phyloP scores from a whole-genome alignment of 2,888 invertebrate species.

The Schizotus pectinicornis region DNA sequence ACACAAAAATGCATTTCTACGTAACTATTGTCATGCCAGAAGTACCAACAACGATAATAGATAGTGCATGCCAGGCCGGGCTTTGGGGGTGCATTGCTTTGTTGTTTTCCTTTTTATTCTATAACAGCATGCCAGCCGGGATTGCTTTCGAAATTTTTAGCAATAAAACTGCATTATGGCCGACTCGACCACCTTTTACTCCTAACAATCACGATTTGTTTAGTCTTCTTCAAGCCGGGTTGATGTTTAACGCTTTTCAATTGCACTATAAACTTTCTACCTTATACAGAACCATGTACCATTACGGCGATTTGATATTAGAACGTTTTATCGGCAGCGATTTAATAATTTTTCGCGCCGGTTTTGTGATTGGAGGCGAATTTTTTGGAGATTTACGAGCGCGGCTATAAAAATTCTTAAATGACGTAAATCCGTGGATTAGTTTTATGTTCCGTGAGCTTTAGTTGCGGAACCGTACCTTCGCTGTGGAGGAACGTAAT shows the following conservation, averaged over 20 bases:
- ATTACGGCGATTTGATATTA: background rate
- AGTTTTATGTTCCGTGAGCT: conserved; percentile 23
- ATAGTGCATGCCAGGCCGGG: background rate
- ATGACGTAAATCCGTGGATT: conserved; percentile 18
- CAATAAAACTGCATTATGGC: background rate
- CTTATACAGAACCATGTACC: background rate
- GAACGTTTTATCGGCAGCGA: background rate
- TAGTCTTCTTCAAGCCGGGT: conserved; percentile 23
- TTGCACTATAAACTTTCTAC: conserved; percentile 8
- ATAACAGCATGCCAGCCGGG: background rate
- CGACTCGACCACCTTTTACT: too few relatives aligned
- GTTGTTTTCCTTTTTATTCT: too few relatives aligned
- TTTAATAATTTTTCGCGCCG: background rate
- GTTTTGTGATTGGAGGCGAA: background rate
- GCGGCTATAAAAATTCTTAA: conserved; percentile 17
- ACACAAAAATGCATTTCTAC: conserved; percentile 6
- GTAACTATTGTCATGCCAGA: conserved; percentile 12
- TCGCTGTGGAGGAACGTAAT: conserved; percentile 18
- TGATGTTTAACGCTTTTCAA: conserved; percentile 5
- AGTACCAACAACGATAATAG: background rate
- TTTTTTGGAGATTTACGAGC: conserved; percentile 7
- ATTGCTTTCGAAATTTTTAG: conserved; percentile 13
- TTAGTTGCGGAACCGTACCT: conserved; percentile 17
- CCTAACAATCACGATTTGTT: conserved; percentile 12
- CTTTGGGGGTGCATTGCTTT: too few relatives aligned